Evolutionary conservation across 2,113 vertebrate species (phyloP), one percentile per base, ranked within the genome.

Genomic region (Litocranius walleri): DNA sequence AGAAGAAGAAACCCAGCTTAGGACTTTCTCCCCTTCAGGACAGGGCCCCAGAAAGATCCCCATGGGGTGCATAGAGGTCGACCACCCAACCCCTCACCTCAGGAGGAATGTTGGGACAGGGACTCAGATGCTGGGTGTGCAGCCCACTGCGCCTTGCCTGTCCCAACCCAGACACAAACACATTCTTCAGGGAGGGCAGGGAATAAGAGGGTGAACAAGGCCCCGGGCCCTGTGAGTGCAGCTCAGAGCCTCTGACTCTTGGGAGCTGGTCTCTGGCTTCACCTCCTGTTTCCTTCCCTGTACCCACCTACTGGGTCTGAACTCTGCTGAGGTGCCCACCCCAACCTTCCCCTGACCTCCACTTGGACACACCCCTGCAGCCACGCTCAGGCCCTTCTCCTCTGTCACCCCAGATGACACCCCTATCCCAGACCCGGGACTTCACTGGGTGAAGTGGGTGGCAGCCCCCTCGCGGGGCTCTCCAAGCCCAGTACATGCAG

Each of bases 181-280:
- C 5, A 4, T 3, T 43, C 29, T 40, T 33, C 17, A 3, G 33
- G 50, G 25, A 21, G 2, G 7, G 48, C 40, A 14, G 25, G 5
- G 0, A 30, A 5, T 0, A 25, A 12, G 19, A 13, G 17, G 21
- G 10, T 6, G 14, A 16, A 3, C 7, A 11, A 48, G 64, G 0
- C 6, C 6, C 25, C 43, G 43, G 64, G 0, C 6, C 6, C 25
- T 3, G 0, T 3, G 17, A 6, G 30, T 0, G 0, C 48, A 14
- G 19, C 7, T 40, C 15, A 25, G 61, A 54, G 13, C 36, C 86
- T 33, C n/a, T 14, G 7, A 29, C 29, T 45, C n/a, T 3, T 0
- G 0, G 45, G 57, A 5, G 16, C 67, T 62, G 62, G 29, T 43
- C 7, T 78, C 33, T 3, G 21, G 52, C 50, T 33, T 19, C n/a